Conservation (phyloP, 64 coral and sea anemone genomes). For the Stylophora pistillata region DNA sequence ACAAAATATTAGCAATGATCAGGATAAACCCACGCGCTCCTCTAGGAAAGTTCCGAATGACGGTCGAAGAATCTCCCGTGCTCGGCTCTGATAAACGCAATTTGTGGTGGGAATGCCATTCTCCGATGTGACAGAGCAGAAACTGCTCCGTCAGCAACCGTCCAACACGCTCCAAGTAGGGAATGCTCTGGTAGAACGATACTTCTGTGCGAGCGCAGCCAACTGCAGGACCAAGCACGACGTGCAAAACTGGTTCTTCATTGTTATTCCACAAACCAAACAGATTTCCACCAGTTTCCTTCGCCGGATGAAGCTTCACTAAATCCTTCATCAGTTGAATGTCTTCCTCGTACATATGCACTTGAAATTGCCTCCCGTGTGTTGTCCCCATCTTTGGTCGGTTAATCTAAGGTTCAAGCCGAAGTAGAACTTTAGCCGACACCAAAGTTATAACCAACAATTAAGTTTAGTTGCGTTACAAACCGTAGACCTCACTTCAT, state of each 20-base stretch:
- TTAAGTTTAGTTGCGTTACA: too few relatives aligned
- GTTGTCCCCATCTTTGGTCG: not conserved
- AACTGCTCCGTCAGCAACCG: conserved; percentile 34
- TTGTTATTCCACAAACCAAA: conserved; percentile 81
- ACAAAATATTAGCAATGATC: conserved; percentile 75
- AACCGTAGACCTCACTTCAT: too few relatives aligned
- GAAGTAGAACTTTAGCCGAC: not conserved
- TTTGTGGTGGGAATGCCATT: conserved; percentile 86
- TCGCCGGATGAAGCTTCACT: conserved; percentile 42
- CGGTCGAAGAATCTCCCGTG: conserved; percentile 62
- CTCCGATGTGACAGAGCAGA: conserved; percentile 82
- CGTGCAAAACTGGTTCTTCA: conserved; percentile 39
- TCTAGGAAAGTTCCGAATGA: conserved; percentile 61
- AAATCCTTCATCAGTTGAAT: not conserved
- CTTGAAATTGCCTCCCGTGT: not conserved
- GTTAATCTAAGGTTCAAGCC: not conserved
- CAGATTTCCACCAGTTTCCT: conserved; percentile 81
- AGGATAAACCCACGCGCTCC: conserved; percentile 71
- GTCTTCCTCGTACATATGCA: conserved; percentile 62
- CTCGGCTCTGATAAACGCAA: conserved; percentile 62
- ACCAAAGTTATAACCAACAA: not conserved
- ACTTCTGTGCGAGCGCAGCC: conserved; percentile 60
- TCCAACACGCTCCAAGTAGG: conserved; percentile 69
- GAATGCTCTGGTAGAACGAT: conserved; percentile 72
- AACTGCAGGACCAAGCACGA: conserved; percentile 70